These are phyloP conservation scores for Eremophila alpestris DNA, from an alignment of 2,797 vertebrate genomes.

Conservation along the genomic window DNA sequence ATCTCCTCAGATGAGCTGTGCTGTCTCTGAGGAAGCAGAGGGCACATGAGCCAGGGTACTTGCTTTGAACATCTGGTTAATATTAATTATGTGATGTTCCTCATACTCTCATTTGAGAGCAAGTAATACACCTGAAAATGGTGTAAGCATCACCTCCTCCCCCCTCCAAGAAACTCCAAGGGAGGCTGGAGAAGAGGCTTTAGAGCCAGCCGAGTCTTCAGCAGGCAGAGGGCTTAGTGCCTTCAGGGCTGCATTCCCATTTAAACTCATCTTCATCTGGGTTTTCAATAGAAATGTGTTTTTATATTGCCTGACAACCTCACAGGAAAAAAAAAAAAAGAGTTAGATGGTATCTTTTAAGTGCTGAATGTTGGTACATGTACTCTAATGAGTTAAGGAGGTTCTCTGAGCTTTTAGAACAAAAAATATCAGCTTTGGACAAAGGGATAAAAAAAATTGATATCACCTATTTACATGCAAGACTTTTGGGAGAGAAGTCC, in stretches of 20 bases:
- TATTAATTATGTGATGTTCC: background rate
- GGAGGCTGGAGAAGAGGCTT: background rate
- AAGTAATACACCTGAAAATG: background rate
- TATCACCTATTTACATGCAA: background rate
- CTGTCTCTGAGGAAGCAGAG: background rate
- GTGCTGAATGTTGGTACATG: background rate
- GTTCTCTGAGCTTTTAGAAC: background rate
- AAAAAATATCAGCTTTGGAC: background rate
- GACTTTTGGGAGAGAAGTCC: background rate
- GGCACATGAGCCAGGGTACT: background rate
- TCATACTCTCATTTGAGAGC: background rate
- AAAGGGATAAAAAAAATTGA: background rate
- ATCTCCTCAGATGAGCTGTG: background rate
- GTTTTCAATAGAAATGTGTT: background rate
- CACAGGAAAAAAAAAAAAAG: background rate
- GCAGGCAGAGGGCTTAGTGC: background rate
- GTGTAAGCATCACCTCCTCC: background rate
- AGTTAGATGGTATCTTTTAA: background rate
- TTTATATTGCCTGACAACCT: background rate
- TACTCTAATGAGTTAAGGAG: background rate
- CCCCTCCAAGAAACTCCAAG: background rate
- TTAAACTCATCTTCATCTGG: background rate
- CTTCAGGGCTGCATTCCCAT: background rate
- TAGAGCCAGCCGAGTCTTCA: background rate
- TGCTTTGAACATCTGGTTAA: background rate